Evolutionary conservation across 2,797 vertebrate species (phyloP), one percentile per base, ranked within the genome.

Genomic region (Pampus argenteus): DNA sequence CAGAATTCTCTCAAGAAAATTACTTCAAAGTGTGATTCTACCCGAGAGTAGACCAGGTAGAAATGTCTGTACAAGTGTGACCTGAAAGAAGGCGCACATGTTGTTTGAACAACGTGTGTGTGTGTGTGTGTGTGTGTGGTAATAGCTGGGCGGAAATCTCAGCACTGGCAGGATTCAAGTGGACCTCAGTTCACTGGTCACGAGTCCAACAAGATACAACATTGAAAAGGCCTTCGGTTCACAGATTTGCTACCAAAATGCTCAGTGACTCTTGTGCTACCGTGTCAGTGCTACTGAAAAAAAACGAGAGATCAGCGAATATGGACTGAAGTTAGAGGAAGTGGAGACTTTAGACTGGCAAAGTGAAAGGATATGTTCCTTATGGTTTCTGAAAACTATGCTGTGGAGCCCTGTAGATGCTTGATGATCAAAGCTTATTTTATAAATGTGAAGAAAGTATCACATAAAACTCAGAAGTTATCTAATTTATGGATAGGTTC

Each of bases 251-350:
- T 74, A 71, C 66, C 58, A 66, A 31, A 18, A 52, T 17, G 69
- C 64, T 71, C 52, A 42, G 49, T 40, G 75, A 29, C 31, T 66
- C 47, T 31, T 65, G 66, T 67, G 74, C 66, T 68, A 67, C 58
- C 54, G 13, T 26, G 67, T 79, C 47, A 73, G 59, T 51, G 70
- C 66, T 79, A 58, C 73, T 49, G 29, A 49, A 66, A 45, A 26
- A 54, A 45, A 26, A 54, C 10, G 51, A 61, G 22, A 23, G 6
- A 18, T 22, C 2, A 31, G 6, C 4, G 10, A 26, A 47, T 45
- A 45, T 7, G 17, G 17, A 15, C 28, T 31, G 10, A n/a, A 47
- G 42, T 57, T 8, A 29, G 57, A 59, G 40, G 23, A 38, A 36
- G n/a, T 49, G 44, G 44, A 51, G 8, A 36, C 26, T 9, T 44